A percentile compares a stretch with the other conserved stretches of the same genome.
Conservation (phyloP, 1,140 invertebrate species). For the Nomia melanderi region DNA sequence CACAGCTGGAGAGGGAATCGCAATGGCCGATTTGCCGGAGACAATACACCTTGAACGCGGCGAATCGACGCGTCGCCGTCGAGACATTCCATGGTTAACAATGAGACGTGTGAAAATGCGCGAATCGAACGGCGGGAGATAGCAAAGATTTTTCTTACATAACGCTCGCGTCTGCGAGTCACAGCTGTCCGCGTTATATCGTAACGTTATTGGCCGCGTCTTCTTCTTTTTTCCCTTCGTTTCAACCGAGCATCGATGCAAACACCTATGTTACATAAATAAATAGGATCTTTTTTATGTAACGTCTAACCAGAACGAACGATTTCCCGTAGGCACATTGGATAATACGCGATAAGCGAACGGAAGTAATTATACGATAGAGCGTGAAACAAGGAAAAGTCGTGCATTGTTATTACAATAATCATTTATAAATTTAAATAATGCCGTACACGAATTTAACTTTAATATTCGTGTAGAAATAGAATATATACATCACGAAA, state of each 20-base stretch:
- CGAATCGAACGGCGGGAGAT: background rate
- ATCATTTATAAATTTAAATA: too few species aligned
- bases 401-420: too few species aligned
- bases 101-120: constrained; percentile 28
- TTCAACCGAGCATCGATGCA: background rate
- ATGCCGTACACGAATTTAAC: too few species aligned
- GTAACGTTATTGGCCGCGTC: background rate
- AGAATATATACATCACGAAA: too few species aligned
- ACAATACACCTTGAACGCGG: background rate
- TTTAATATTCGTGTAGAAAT: too few species aligned
- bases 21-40: background rate
- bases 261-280: constrained; percentile 13
- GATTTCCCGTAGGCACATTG: too few species aligned
- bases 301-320: background rate
- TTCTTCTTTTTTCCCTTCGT: too few species aligned
- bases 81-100: background rate
- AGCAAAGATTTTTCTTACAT: constrained; percentile 28
- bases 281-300: constrained; percentile 15
- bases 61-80: background rate
- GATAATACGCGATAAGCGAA: background rate
- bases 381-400: too few species aligned
- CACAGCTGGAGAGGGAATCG: background rate
- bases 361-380: background rate
- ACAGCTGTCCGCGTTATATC: background rate
- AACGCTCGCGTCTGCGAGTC: constrained; percentile 1